phyloP scores from a whole-genome alignment of 1,140 invertebrate genomes.

The Aethina tumida region DNA sequence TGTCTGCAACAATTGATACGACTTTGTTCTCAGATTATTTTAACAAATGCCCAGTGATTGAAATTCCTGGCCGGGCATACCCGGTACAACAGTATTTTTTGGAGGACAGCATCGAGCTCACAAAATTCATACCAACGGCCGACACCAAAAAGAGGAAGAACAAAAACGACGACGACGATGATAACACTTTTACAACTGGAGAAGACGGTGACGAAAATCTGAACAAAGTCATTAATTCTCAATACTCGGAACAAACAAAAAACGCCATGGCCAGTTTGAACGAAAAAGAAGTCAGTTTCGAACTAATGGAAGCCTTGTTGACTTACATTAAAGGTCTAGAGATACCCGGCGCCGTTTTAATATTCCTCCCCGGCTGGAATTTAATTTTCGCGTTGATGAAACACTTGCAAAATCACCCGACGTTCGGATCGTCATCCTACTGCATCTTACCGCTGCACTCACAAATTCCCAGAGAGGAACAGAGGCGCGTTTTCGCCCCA shows the following conservation, averaged over 20 bases:
- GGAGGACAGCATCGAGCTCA: constrained; percentile 78
- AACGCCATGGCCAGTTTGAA: constrained; percentile 64
- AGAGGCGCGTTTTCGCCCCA: constrained; percentile 74
- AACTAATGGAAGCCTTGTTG: constrained; percentile 77
- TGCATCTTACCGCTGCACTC: constrained; percentile 80
- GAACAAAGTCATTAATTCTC: constrained; percentile 48
- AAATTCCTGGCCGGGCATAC: constrained; percentile 68
- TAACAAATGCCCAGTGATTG: constrained; percentile 72
- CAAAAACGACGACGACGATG: constrained; percentile 37
- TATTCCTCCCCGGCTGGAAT: constrained; percentile 93
- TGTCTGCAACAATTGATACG: constrained; percentile 96
- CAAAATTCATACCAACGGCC: constrained; percentile 66
- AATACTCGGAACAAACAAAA: constrained; percentile 53
- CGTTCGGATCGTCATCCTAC: constrained; percentile 62
- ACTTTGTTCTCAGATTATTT: constrained; percentile 87
- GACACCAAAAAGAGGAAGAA: constrained; percentile 57
- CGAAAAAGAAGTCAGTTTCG: constrained; percentile 87
- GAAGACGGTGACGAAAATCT: constrained; percentile 70
- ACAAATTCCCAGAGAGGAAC: constrained; percentile 82
- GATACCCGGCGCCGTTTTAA: constrained; percentile 73
- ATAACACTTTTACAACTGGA: constrained; percentile 40
- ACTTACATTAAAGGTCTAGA: constrained; percentile 62
- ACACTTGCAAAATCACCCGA: constrained; percentile 64
- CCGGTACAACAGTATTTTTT: constrained; percentile 83
- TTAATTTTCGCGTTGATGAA: constrained; percentile 87